Evolutionary conservation across 1,140 invertebrate genomes (phyloP).

Genomic region (Charaxes varanes): DNA sequence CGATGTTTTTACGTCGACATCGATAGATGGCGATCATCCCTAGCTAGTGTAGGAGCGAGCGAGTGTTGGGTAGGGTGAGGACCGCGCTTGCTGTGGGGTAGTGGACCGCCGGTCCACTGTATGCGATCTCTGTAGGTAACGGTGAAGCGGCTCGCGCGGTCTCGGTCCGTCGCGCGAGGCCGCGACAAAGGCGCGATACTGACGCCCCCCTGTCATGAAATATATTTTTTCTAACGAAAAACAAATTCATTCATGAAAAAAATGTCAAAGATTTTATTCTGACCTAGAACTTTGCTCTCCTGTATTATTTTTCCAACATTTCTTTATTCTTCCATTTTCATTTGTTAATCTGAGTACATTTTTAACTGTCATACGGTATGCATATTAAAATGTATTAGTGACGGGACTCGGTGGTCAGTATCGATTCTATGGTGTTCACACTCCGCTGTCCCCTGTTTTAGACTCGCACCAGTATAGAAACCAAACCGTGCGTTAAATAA

Average conservation of each 20-base stretch:
- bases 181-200: slow-evolving; percentile 22
- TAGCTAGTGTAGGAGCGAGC: slow-evolving; percentile 11
- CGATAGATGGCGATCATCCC: no score
- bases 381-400: no score
- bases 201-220: slow-evolving; percentile 13
- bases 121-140: slow-evolving; percentile 70
- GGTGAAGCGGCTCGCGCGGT: slow-evolving; percentile 33
- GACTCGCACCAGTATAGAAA: slow-evolving; percentile 67
- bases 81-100: slow-evolving; percentile 54
- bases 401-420: slow-evolving; percentile 18
- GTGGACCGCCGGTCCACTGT: slow-evolving; percentile 56
- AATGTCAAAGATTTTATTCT: not conserved
- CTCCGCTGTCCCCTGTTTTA: slow-evolving; percentile 51
- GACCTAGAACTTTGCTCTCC: not conserved
- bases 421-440: slow-evolving; percentile 34
- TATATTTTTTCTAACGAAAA: no score
- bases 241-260: no score
- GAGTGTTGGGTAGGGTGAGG: slow-evolving; percentile 33
- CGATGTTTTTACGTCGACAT: no score
- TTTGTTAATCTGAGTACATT: slow-evolving; percentile 1
- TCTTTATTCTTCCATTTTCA: not conserved
- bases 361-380: no score
- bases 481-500: slow-evolving; percentile 67
- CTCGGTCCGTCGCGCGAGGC: slow-evolving; percentile 29
- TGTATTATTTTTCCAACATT: not conserved